A percentile compares a stretch with the other conserved stretches of the same genome.
These are phyloP conservation scores for Trachelus troglodyta DNA, from an alignment of 2,888 invertebrate species.

Conservation along the genomic window DNA sequence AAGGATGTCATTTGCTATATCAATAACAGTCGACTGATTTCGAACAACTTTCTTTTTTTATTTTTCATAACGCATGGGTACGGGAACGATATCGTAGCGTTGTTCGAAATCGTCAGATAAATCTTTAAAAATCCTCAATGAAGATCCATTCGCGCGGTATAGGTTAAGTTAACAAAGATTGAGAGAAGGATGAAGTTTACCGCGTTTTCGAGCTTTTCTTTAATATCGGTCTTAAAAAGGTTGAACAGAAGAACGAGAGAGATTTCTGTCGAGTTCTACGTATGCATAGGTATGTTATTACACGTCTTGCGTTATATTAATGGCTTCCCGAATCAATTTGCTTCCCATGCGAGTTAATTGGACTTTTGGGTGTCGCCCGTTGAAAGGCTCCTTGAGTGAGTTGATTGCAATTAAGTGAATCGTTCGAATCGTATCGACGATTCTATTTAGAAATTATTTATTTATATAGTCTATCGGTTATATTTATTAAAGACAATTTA, in stretches of 20 bases:
- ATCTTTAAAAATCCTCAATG: background rate
- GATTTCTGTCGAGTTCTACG: background rate
- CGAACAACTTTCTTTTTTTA: background rate
- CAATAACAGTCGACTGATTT: background rate
- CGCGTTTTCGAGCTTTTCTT: background rate
- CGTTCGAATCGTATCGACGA: constrained; percentile 22
- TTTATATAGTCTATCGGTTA: constrained; percentile 64
- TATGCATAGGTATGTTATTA: background rate
- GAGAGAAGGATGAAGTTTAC: background rate
- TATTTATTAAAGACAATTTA: constrained; percentile 62
- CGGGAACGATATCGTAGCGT: background rate
- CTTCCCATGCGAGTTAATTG: constrained; percentile 41
- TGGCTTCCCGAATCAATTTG: constrained; percentile 26
- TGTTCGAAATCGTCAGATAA: background rate
- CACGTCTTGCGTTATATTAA: background rate
- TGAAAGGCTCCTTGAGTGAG: background rate
- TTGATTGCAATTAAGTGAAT: background rate
- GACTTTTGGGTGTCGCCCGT: constrained; percentile 8
- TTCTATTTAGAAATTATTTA: constrained; percentile 55
- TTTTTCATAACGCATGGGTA: background rate
- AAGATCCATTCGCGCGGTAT: background rate
- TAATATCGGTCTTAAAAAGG: background rate
- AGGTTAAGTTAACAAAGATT: background rate
- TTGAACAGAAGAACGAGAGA: background rate
- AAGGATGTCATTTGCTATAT: background rate